These are phyloP conservation scores for Porites lutea DNA, from an alignment of 64 coral and sea anemone genomes.

Conservation along the genomic window DNA sequence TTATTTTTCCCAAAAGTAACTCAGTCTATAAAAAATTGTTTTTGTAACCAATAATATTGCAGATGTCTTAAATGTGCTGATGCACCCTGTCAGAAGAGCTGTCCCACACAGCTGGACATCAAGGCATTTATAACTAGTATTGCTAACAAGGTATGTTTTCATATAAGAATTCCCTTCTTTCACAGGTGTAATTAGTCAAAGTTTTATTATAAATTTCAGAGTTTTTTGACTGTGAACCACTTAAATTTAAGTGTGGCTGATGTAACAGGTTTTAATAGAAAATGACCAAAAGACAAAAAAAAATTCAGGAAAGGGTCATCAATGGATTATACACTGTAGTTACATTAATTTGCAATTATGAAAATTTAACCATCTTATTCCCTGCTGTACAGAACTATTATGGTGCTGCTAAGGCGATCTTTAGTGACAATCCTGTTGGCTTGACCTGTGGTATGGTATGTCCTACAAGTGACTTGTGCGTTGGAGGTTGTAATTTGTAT, in stretches of 20 bases:
- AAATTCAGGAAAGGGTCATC: too few species aligned
- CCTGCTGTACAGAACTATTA: conserved; percentile 83
- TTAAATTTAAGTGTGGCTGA: too few species aligned
- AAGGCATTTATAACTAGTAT: conserved; percentile 98
- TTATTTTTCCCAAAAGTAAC: too few species aligned
- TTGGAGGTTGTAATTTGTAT: conserved; percentile 97
- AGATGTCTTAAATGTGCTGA: conserved; percentile 98
- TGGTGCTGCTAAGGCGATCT: conserved; percentile 97
- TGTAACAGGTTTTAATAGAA: too few species aligned
- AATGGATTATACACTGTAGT: too few species aligned
- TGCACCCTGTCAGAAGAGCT: conserved; percentile 99
- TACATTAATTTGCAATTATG: background rate
- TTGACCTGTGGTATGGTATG: conserved; percentile 98
- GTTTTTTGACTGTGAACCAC: too few species aligned
- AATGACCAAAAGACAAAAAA: too few species aligned
- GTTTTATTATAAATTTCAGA: too few species aligned
- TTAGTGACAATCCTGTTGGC: conserved; percentile 98
- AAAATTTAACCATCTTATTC: background rate
- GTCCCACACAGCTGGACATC: conserved; percentile 95
- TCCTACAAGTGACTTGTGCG: conserved; percentile 99
- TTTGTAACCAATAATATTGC: too few species aligned
- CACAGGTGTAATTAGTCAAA: too few species aligned
- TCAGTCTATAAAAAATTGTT: too few species aligned
- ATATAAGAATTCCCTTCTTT: background rate
- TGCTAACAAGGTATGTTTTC: conserved; percentile 85